Evolutionary conservation across 2,888 invertebrate species (phyloP), one percentile per base, ranked within the genome.

Genomic region (Drosophila leonis): DNA sequence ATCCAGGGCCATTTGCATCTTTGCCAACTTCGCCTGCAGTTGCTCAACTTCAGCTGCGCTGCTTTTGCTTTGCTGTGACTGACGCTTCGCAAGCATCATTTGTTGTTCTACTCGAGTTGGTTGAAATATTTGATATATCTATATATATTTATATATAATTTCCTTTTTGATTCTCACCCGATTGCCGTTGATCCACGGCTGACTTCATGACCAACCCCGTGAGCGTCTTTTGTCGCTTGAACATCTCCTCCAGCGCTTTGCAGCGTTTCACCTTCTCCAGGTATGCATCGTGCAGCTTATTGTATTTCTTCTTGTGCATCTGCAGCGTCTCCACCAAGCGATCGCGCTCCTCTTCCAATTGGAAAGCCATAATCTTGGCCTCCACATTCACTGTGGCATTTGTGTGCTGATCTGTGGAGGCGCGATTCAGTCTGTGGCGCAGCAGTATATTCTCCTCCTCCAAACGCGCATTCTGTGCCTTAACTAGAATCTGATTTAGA

Each of bases 121-220:
- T 29, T 33, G 8, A 4, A 9, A 12, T 8, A 13, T 24, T 18
- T 0, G 3, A 0, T 5, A 1, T 42, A 13, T 7, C 0, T 9
- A 4, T 4, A n/a, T 27, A 1, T 18, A 15, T 15, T 12, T 10
- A 44, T 6, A n/a, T n/a, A n/a, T n/a, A n/a, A n/a, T n/a, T 9
- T 4, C n/a, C 3, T 4, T 8, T 18, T 13, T 1, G 0, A 39
- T 2, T 8, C 39, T 18, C 41, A 86, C 86, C 86, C 7, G 72
- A 65, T 46, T 82, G 44, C 0, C 78, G 55, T 62, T 91, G 92
- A 15, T 80, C 88, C 8, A 88, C 18, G 1, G 90, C 80, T 1
- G 92, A 90, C 48, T 92, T 92, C 84, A 92, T 91, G 0, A 92
- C 92, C 55, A 92, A 63, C 0, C 92, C 92, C 1, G 92, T 88